Percentiles rank a stretch among this genome's conserved stretches.
These are phyloP conservation scores for Drosophila varians DNA, from an alignment of 1,140 invertebrate genomes.

Conservation along the genomic window DNA sequence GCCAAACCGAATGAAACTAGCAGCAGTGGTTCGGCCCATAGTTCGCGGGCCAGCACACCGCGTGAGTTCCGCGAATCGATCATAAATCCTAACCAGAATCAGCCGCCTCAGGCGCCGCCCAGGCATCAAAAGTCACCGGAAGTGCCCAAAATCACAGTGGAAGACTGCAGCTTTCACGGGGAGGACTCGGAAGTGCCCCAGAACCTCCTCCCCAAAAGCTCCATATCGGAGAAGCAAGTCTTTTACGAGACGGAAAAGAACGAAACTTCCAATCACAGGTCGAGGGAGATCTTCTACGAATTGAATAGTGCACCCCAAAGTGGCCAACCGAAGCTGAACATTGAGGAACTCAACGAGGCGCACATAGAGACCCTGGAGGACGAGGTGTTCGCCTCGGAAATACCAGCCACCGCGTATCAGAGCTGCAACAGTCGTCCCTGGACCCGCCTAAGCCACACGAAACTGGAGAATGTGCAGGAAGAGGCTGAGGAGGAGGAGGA, in stretches of 20 bases:
- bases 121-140: conserved; percentile 49
- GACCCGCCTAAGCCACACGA: conserved; percentile 71
- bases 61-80: conserved; percentile 75
- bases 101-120: conserved; percentile 47
- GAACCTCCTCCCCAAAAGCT: neutral
- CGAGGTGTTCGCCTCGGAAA: conserved; percentile 66
- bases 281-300: conserved; percentile 63
- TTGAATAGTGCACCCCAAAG: conserved; percentile 35
- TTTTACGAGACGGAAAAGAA: neutral
- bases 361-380: conserved; percentile 61
- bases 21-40: conserved; percentile 32
- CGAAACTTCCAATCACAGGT: conserved; percentile 12
- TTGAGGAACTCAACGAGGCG: conserved; percentile 61
- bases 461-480: conserved; percentile 77
- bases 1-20: conserved; percentile 63
- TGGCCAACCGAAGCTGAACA: conserved; percentile 36
- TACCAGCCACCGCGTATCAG: conserved; percentile 71
- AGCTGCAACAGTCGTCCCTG: conserved; percentile 51
- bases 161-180: conserved; percentile 61
- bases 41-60: conserved; percentile 62
- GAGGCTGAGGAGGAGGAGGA: conserved; percentile 60
- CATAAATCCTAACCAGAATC: conserved; percentile 18
- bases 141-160: conserved; percentile 74
- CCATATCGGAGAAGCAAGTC: too few relatives aligned
- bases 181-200: neutral